Evolutionary conservation across 2,113 vertebrate species (phyloP).

Genomic region (Scomber scombrus): DNA sequence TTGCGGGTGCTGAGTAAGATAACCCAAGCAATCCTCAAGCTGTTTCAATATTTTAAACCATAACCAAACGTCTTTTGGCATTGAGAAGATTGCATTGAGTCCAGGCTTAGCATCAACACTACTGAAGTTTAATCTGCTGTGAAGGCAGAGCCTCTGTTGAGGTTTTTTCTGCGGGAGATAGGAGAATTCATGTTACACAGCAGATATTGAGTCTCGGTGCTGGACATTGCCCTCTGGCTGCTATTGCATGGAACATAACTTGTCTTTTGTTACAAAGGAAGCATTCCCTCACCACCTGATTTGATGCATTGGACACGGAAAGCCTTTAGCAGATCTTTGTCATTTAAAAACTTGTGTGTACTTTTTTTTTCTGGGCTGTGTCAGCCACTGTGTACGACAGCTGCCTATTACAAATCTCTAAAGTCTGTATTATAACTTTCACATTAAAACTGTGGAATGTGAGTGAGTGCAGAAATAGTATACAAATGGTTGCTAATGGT

Average conservation of each 20-base stretch:
- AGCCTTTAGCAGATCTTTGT: conserved; percentile 27
- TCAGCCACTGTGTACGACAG: conserved; percentile 13
- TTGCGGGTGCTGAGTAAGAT: conserved; percentile 52
- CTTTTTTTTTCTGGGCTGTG: background rate
- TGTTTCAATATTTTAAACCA: conserved; percentile 63
- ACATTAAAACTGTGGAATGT: background rate
- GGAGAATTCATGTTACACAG: conserved; percentile 46
- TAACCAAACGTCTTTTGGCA: conserved; percentile 69
- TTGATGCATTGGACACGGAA: conserved; percentile 26
- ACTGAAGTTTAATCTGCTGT: conserved; percentile 64
- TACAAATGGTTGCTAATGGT: background rate
- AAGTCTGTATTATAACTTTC: background rate
- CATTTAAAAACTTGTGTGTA: conserved; percentile 38
- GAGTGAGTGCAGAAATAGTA: background rate
- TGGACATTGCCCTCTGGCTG: conserved; percentile 57
- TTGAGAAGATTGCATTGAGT: conserved; percentile 61
- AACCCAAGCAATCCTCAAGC: conserved; percentile 60
- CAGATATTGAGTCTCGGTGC: conserved; percentile 43
- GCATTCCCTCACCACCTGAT: conserved; percentile 40
- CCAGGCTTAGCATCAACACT: conserved; percentile 55
- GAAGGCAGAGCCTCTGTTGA: conserved; percentile 33
- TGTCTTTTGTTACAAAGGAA: conserved; percentile 37
- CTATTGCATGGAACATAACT: conserved; percentile 31
- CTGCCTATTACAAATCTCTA: conserved; percentile 4
- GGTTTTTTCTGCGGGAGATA: conserved; percentile 22